Evolutionary conservation across 2,888 invertebrate species (phyloP).

Genomic region (Mythimna ferrago): DNA sequence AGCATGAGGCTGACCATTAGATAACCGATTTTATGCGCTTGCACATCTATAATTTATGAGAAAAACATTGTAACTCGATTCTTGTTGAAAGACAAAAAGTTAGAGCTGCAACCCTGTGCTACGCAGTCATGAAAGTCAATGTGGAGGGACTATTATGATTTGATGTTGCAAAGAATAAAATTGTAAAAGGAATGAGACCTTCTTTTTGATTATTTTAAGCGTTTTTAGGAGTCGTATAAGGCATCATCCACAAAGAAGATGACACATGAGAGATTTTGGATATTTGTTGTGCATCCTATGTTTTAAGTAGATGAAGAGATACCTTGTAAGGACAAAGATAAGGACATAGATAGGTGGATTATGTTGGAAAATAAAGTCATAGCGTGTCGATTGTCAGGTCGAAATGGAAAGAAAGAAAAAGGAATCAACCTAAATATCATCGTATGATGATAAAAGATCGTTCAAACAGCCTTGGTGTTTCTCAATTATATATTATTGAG

Average conservation of each 20-base stretch:
- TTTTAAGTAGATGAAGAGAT: no score
- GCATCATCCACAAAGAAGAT: no score
- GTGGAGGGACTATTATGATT: constrained; percentile 27
- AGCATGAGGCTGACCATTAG: constrained; percentile 54
- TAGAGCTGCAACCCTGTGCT: constrained; percentile 46
- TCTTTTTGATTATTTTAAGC: neutral
- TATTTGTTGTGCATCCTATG: no score
- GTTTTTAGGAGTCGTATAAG: neutral
- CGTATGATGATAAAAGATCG: no score
- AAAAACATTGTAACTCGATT: constrained; percentile 63
- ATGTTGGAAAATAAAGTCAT: neutral
- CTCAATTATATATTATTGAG: no score
- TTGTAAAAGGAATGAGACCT: neutral
- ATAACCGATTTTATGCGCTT: constrained; percentile 54
- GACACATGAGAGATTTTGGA: no score
- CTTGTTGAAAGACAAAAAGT: constrained; percentile 56
- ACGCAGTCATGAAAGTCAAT: constrained; percentile 55
- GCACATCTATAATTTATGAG: constrained; percentile 60
- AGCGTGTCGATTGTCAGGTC: no score
- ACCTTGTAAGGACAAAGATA: neutral
- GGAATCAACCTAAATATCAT: no score
- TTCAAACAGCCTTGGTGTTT: no score
- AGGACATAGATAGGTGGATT: neutral
- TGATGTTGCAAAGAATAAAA: constrained; percentile 49
- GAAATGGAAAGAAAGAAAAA: no score